Percentiles rank a stretch among this genome's conserved stretches.
Evolutionary conservation across 2,113 vertebrate genomes (phyloP).

Genomic region (Reinhardtius hippoglossoides): DNA sequence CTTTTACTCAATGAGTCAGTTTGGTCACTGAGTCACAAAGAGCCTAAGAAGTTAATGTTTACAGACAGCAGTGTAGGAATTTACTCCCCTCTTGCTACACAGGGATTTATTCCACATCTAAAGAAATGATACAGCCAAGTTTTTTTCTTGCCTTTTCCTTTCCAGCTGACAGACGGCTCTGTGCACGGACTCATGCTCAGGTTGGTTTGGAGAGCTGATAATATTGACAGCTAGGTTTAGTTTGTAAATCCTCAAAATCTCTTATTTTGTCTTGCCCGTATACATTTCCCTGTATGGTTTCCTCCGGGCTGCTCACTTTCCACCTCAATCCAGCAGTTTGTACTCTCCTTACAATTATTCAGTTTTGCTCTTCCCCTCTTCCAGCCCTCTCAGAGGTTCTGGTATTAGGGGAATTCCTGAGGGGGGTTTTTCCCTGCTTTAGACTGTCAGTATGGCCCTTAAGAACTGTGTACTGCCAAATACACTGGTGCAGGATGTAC

Average conservation of each 20-base stretch:
- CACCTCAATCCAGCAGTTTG: slow-evolving; percentile 51
- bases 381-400: slow-evolving; percentile 43
- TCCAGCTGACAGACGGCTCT: slow-evolving; percentile 40
- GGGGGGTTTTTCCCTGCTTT: slow-evolving; percentile 69
- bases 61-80: neutral
- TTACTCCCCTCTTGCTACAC: neutral
- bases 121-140: slow-evolving; percentile 21
- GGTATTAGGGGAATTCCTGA: slow-evolving; percentile 68
- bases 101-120: neutral
- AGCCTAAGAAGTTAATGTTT: slow-evolving; percentile 14
- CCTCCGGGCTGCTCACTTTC: slow-evolving; percentile 36
- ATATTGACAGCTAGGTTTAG: slow-evolving; percentile 58
- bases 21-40: slow-evolving; percentile 10
- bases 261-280: slow-evolving; percentile 39
- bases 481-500: slow-evolving; percentile 18
- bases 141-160: slow-evolving; percentile 25
- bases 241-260: slow-evolving; percentile 62
- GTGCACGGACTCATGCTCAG: slow-evolving; percentile 35
- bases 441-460: slow-evolving; percentile 64
- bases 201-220: slow-evolving; percentile 43
- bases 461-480: slow-evolving; percentile 49
- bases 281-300: slow-evolving; percentile 47
- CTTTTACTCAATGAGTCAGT: neutral
- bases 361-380: slow-evolving; percentile 37
- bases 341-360: slow-evolving; percentile 43